Evolutionary conservation across 1,140 invertebrate species (phyloP).

Genomic region (Brachionus sp.): DNA sequence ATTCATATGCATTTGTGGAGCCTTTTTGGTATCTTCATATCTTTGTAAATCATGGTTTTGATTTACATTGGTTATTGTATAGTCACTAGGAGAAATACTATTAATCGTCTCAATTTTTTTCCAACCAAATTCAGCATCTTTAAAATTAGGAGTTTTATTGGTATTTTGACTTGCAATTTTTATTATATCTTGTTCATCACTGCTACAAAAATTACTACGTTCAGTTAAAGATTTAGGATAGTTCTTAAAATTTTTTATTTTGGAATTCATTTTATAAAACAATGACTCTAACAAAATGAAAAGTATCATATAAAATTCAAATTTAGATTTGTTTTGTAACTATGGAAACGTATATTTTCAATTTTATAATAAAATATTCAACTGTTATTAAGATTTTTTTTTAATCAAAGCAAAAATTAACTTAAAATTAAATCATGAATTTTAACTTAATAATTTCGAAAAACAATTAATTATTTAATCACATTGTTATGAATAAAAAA

Average conservation of each 20-base stretch:
- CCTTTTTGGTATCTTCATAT: neutral
- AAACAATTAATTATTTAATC: no score
- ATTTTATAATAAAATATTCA: neutral
- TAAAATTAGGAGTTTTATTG: neutral
- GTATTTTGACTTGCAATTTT: neutral
- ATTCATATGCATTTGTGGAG: slow-evolving; percentile 48
- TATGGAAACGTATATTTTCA: neutral
- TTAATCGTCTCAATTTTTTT: slow-evolving; percentile 49
- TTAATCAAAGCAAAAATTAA: no score
- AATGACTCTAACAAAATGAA: neutral
- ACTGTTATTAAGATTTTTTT: no score
- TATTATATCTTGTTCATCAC: neutral
- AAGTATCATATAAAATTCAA: neutral
- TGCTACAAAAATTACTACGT: neutral
- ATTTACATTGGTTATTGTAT: slow-evolving; percentile 57
- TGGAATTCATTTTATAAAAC: neutral
- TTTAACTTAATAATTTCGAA: no score
- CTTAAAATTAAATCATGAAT: no score
- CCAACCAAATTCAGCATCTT: slow-evolving; percentile 49
- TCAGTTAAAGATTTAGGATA: neutral
- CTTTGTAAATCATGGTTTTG: slow-evolving; percentile 53
- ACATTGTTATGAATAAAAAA: no score
- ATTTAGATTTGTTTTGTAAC: neutral
- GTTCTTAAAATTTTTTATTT: neutral
- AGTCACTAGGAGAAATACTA: slow-evolving; percentile 53